Evolutionary conservation across 1,140 invertebrate genomes (phyloP).

Genomic region (Zophobas atratus): DNA sequence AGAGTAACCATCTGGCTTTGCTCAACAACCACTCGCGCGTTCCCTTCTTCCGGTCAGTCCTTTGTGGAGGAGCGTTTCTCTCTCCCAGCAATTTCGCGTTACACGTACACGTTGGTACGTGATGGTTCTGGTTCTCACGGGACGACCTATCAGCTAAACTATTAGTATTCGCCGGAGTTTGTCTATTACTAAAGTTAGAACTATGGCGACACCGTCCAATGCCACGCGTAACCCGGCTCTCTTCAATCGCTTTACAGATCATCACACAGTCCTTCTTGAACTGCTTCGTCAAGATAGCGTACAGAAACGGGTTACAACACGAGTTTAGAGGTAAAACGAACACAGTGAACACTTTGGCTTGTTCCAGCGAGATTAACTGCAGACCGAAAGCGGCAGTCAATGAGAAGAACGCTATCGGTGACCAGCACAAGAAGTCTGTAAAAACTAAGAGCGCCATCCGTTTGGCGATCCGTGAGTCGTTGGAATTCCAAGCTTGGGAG

Average conservation of each 20-base stretch:
- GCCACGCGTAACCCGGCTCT: constrained; percentile 89
- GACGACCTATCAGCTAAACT: constrained; percentile 86
- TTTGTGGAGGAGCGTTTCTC: constrained; percentile 60
- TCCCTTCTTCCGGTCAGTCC: constrained; percentile 64
- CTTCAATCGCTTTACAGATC: constrained; percentile 95
- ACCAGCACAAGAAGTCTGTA: constrained; percentile 98
- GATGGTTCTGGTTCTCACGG: constrained; percentile 75
- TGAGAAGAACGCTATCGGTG: constrained; percentile 97
- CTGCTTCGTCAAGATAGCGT: constrained; percentile 97
- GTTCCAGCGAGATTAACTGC: constrained; percentile 92
- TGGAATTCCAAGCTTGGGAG: constrained; percentile 96
- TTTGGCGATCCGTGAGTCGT: constrained; percentile 97
- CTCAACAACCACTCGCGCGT: constrained; percentile 69
- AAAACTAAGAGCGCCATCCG: constrained; percentile 97
- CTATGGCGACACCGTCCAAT: constrained; percentile 89
- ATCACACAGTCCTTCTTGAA: constrained; percentile 98
- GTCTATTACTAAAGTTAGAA: constrained; percentile 90
- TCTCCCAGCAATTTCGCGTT: constrained; percentile 74
- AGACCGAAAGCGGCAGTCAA: constrained; percentile 92
- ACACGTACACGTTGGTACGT: constrained; percentile 79
- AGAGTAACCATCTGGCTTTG: constrained; percentile 69
- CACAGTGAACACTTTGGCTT: constrained; percentile 97
- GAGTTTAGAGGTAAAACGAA: constrained; percentile 96
- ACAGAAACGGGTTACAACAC: constrained; percentile 97
- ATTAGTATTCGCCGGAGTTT: constrained; percentile 91